Conservation (phyloP, 2,888 invertebrate species). For the Tetranychus truncatus region DNA sequence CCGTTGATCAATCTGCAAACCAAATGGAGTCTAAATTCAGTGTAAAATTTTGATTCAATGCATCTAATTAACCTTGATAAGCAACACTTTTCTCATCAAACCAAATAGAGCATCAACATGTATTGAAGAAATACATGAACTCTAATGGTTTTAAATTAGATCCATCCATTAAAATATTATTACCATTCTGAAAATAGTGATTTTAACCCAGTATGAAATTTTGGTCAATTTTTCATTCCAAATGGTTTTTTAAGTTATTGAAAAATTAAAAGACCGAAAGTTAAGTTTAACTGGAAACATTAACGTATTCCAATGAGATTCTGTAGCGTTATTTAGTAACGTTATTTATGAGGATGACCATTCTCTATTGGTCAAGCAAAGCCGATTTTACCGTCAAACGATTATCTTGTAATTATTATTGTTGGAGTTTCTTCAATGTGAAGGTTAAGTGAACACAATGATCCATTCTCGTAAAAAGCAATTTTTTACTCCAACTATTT, state of each 20-base stretch:
- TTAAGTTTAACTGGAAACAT: no score
- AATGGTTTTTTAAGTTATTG: no score
- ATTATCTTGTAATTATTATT: neutral
- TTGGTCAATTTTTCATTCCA: no score
- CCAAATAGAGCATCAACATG: neutral
- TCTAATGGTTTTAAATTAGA: neutral
- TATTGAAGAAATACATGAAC: neutral
- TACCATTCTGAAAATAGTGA: no score
- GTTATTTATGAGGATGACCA: neutral
- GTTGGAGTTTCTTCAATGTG: neutral
- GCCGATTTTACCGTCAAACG: neutral
- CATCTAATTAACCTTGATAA: neutral
- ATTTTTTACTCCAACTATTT: neutral
- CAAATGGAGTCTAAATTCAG: neutral
- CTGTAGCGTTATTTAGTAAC: no score
- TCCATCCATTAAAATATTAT: neutral
- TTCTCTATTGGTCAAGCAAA: neutral
- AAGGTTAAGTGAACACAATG: neutral
- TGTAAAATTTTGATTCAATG: neutral
- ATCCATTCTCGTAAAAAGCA: neutral
- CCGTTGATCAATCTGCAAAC: no score
- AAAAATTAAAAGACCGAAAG: no score
- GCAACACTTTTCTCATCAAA: neutral
- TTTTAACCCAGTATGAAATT: no score
- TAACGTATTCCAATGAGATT: no score